Conservation (phyloP, 2,797 vertebrate genomes). For the Poliocrania exsul region DNA sequence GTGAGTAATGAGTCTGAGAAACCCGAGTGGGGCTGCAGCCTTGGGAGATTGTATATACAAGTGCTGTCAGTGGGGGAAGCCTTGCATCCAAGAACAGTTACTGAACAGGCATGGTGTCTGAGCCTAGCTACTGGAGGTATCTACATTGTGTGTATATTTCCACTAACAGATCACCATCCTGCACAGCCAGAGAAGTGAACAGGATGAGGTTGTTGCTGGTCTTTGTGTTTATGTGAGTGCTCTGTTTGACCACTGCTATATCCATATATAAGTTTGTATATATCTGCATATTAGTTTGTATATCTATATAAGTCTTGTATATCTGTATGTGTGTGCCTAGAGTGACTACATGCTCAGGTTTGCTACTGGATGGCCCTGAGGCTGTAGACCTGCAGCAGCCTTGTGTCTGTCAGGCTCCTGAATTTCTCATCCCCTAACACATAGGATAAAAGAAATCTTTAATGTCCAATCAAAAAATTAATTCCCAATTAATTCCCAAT, state of each 20-base stretch:
- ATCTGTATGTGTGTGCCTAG: neutral
- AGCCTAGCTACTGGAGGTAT: neutral
- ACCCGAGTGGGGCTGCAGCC: neutral
- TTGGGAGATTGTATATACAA: neutral
- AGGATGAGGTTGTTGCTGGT: neutral
- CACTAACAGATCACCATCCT: neutral
- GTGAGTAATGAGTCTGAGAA: neutral
- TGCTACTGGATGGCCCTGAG: neutral
- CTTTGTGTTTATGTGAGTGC: neutral
- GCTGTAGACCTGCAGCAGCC: neutral
- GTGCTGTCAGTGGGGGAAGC: fast-evolving
- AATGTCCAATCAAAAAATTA: neutral
- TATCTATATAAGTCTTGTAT: neutral
- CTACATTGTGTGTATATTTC: too few relatives aligned
- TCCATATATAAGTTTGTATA: neutral
- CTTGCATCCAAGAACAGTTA: neutral
- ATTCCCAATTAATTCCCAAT: neutral
- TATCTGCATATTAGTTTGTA: neutral
- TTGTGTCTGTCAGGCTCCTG: neutral
- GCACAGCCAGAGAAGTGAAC: neutral
- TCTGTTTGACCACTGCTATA: neutral
- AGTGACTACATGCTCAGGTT: neutral
- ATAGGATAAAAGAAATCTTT: neutral
- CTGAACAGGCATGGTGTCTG: neutral
- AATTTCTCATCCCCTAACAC: neutral